phyloP scores from a whole-genome alignment of 2,797 vertebrate genomes.

The Fistularia tabacaria region DNA sequence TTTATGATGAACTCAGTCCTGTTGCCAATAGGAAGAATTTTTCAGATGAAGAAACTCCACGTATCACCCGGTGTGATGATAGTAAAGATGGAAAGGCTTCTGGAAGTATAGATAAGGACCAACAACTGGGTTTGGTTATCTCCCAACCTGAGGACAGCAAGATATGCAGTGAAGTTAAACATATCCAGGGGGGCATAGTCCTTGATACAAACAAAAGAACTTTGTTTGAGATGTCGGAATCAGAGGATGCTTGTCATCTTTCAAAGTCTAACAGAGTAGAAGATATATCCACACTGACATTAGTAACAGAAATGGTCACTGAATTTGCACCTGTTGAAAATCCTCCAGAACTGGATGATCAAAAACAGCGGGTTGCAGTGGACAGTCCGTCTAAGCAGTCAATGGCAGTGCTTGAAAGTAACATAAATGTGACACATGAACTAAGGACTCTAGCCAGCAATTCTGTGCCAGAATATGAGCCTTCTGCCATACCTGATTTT shows the following conservation, averaged over 20 bases:
- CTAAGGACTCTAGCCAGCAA: conserved; percentile 17
- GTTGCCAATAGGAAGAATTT: background rate
- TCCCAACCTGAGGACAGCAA: conserved; percentile 5
- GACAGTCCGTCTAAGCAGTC: conserved; percentile 10
- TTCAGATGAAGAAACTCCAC: conserved; percentile 1
- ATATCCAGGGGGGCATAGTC: background rate
- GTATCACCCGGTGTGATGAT: background rate
- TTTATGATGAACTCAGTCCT: conserved; percentile 2
- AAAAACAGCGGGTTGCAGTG: conserved; percentile 7
- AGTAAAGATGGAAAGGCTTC: background rate
- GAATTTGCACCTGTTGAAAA: conserved; percentile 28
- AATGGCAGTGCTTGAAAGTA: background rate
- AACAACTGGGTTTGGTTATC: background rate
- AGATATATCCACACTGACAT: conserved; percentile 29
- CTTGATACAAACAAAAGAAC: background rate
- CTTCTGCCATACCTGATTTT: background rate
- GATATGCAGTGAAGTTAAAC: background rate
- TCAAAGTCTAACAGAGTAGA: conserved; percentile 10
- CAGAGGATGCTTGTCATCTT: background rate
- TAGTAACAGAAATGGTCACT: conserved; percentile 47
- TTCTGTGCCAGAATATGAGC: conserved; percentile 9
- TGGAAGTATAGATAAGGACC: background rate
- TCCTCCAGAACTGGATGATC: conserved; percentile 21
- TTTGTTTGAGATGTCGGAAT: conserved; percentile 6
- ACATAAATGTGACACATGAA: conserved; percentile 9